Conservation (phyloP, 2,888 invertebrate species). For the Apeira syringaria region DNA sequence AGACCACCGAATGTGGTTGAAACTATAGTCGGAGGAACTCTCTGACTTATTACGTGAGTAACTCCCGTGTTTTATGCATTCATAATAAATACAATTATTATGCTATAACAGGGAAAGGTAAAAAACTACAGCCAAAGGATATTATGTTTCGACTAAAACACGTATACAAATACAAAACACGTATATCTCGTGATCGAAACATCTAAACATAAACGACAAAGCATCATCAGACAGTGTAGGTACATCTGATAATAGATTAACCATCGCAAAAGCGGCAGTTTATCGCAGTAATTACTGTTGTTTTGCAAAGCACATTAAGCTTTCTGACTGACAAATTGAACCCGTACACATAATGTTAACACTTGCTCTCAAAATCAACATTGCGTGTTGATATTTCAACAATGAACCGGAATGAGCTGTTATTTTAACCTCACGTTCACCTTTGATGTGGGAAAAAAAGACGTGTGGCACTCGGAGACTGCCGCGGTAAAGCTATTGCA, state of each 20-base stretch:
- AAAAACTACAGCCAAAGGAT: too few relatives aligned
- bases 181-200: too few relatives aligned
- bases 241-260: conserved; percentile 19
- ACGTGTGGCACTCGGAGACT: too few relatives aligned
- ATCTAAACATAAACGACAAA: not conserved
- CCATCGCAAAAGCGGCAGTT: conserved; percentile 24
- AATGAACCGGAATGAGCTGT: conserved; percentile 42
- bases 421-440: conserved; percentile 40
- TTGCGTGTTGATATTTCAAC: conserved; percentile 46
- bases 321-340: conserved; percentile 48
- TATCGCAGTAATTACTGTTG: conserved; percentile 48
- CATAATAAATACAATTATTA: too few relatives aligned
- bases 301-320: conserved; percentile 45
- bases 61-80: too few relatives aligned
- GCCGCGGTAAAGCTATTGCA: too few relatives aligned
- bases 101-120: too few relatives aligned
- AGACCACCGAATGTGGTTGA: too few relatives aligned
- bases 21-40: too few relatives aligned
- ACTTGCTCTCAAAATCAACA: conserved; percentile 56
- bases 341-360: conserved; percentile 51
- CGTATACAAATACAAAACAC: too few relatives aligned
- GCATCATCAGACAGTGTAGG: conserved; percentile 10
- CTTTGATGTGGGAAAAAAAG: conserved; percentile 17
- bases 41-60: too few relatives aligned
- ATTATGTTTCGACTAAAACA: too few relatives aligned